Conservation (phyloP, 2,113 vertebrate species). For the Syngnathus scovelli region DNA sequence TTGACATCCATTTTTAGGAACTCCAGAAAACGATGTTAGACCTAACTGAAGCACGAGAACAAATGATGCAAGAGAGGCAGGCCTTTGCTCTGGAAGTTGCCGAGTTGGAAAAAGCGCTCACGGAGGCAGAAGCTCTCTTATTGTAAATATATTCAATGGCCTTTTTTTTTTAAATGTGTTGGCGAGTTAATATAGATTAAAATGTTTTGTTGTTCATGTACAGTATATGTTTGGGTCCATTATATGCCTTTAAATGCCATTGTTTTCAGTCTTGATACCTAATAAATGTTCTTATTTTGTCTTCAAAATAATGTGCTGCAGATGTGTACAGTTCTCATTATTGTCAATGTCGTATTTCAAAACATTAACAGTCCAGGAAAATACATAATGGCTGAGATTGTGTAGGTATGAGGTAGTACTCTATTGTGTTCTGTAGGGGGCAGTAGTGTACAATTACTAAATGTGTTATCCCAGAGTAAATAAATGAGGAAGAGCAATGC, state of each 20-base stretch:
- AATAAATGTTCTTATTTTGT: background rate
- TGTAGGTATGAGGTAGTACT: background rate
- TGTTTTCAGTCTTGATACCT: background rate
- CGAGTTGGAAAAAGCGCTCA: conserved; percentile 58
- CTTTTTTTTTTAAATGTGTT: background rate
- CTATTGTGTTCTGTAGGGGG: background rate
- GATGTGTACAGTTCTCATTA: no score
- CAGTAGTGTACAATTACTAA: background rate
- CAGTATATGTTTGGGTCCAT: background rate
- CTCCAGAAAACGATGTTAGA: conserved; percentile 55
- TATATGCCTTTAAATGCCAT: background rate
- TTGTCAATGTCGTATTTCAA: no score
- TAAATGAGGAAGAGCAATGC: conserved; percentile 15
- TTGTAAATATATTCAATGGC: conserved; percentile 13
- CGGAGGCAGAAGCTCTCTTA: conserved; percentile 57
- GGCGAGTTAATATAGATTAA: background rate
- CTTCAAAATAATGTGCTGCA: background rate
- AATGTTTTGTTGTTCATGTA: background rate
- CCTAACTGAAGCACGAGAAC: conserved; percentile 43
- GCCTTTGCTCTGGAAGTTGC: conserved; percentile 52
- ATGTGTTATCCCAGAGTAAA: background rate
- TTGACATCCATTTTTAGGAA: conserved; percentile 38
- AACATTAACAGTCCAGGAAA: no score
- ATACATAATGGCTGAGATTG: no score
- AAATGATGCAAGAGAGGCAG: conserved; percentile 55